Percentiles rank a stretch among this genome's conserved stretches.
phyloP scores from a whole-genome alignment of 2,113 vertebrate species.

The Phasianus colchicus region DNA sequence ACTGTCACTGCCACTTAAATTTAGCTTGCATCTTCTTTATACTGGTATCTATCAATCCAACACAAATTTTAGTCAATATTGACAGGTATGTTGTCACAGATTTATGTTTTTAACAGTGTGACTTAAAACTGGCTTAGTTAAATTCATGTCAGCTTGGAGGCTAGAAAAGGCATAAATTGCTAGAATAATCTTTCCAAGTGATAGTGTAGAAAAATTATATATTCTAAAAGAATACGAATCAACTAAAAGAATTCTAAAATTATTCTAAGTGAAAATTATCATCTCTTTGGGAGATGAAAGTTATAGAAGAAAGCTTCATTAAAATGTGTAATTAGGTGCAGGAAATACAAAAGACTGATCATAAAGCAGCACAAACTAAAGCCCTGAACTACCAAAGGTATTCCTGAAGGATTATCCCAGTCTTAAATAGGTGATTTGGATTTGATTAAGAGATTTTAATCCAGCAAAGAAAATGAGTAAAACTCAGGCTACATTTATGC shows the following conservation, averaged over 20 bases:
- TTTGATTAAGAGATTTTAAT: constrained; percentile 48
- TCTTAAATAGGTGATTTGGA: constrained; percentile 52
- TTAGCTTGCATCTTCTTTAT: neutral
- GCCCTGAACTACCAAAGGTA: constrained; percentile 24
- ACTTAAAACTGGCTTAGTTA: neutral
- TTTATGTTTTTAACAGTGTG: neutral
- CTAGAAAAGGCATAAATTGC: constrained; percentile 26
- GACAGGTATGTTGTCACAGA: neutral
- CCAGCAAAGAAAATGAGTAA: constrained; percentile 27
- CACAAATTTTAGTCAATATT: neutral
- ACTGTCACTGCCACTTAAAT: neutral
- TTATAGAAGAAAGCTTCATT: constrained; percentile 56
- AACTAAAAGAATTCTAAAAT: constrained; percentile 64
- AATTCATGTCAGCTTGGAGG: constrained; percentile 4
- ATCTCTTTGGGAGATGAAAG: constrained; percentile 62
- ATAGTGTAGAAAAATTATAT: constrained; percentile 34
- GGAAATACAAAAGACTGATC: constrained; percentile 66
- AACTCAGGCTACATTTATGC: constrained; percentile 26
- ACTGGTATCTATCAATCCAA: neutral
- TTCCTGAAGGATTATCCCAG: constrained; percentile 56
- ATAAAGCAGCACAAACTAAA: constrained; percentile 59
- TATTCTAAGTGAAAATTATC: constrained; percentile 74
- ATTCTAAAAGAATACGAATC: constrained; percentile 61
- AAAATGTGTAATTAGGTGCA: constrained; percentile 64
- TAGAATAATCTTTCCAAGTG: neutral